Base-by-base conservation (phyloP, 2,888 invertebrate genomes). In the Hoplodrina ambigua region DNA sequence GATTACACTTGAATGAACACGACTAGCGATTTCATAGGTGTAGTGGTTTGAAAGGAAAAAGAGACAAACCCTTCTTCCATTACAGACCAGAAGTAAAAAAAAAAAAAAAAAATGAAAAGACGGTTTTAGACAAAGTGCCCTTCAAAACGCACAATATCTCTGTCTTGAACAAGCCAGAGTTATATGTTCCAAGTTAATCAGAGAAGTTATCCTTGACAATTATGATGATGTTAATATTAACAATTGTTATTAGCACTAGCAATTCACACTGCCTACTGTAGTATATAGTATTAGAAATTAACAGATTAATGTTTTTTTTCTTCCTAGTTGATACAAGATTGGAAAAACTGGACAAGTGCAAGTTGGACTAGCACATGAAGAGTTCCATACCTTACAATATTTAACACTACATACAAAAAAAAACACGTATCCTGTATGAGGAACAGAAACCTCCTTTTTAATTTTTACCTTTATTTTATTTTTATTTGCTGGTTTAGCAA, bases 181-280 rank as follows among this genome's bases (percentile, higher is more conserved):
- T 17, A 46, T 46, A 46, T 17, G 17, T 46, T 6, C 30, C 17
- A 11, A 19, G 20, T 64, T 25, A 65, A 37, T 25, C 15, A 41
- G n/a, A 52, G 50, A 41, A 41, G 50, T 63, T 52, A 52, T 52
- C 41, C 19, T 63, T 63, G 41, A 30, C 52, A 66, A 52, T 25
- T 6, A 30, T 52, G 7, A 50, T 19, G 17, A 66, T n/a, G 25
- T 50, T 37, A 7, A n/a, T 50, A 49, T 13, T 17, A 61, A 25
- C n/a, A 17, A 50, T 19, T 17, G 46, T 46, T 46, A 15, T 46
- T 46, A 17, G 46, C 17, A 50, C 50, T 50, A n/a, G n/a, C n/a
- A 50, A 50, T 37, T 20, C 52, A 53, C 17, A 37, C 37, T 44
- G 41, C 8, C 13, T 0, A 8, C 15, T 46, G 20, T 6, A 10